phyloP scores from a whole-genome alignment of 2,888 invertebrate species.

The Caenorhabditis parvicauda region DNA sequence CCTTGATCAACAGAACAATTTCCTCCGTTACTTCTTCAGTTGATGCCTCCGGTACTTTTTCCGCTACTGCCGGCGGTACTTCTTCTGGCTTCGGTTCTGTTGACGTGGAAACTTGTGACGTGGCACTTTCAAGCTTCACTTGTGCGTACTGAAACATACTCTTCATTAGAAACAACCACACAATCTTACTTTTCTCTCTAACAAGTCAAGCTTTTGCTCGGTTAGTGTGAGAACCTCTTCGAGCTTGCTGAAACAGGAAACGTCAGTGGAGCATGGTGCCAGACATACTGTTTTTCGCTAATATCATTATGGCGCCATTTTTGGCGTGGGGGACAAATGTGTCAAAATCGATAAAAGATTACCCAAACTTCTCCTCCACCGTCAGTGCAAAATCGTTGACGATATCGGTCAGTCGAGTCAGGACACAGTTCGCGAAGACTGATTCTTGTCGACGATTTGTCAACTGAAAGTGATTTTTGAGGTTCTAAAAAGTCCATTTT shows the following conservation, averaged over 20 bases:
- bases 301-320: no score
- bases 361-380: slow-evolving; percentile 12
- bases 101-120: no score
- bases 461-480: slow-evolving; percentile 15
- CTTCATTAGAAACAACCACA: no score
- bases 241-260: no score
- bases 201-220: no score
- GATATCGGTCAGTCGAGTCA: slow-evolving; percentile 23
- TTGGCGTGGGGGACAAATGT: no score
- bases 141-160: no score
- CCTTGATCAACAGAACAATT: slow-evolving; percentile 25
- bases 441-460: slow-evolving; percentile 29
- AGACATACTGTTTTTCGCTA: no score
- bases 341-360: no score
- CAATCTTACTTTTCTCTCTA: no score
- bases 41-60: neutral
- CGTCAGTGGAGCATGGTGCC: no score
- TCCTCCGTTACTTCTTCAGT: neutral
- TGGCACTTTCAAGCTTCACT: no score
- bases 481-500: neutral
- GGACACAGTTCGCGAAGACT: slow-evolving; percentile 33
- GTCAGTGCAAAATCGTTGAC: slow-evolving; percentile 24
- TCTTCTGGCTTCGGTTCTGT: neutral
- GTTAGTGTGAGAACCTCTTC: slow-evolving; percentile 7
- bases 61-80: neutral